These are phyloP conservation scores for Pedetes capensis DNA, from an alignment of 2,113 vertebrate species.

Conservation along the genomic window DNA sequence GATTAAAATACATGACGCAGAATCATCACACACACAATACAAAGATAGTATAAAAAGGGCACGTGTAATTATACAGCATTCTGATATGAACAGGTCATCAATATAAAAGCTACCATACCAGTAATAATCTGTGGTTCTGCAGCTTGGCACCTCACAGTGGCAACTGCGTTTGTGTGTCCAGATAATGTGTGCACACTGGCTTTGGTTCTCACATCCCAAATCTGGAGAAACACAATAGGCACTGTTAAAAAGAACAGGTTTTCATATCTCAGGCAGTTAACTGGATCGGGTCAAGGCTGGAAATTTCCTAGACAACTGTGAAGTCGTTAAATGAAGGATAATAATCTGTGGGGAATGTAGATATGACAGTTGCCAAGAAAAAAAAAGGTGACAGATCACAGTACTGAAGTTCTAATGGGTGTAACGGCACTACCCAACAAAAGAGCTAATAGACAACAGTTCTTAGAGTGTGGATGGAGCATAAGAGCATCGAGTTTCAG, in stretches of 20 bases:
- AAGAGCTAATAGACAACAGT: not conserved
- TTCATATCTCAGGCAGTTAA: not conserved
- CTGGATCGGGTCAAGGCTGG: not conserved
- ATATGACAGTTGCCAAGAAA: not conserved
- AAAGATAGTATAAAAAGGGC: not conserved
- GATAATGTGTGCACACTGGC: constrained; percentile 96
- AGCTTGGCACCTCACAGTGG: constrained; percentile 95
- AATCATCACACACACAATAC: not conserved
- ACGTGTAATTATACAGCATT: not conserved
- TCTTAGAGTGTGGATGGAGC: not conserved
- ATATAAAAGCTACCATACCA: constrained; percentile 82
- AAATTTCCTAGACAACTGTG: not conserved
- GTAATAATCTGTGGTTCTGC: constrained; percentile 98
- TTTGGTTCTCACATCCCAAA: constrained; percentile 98
- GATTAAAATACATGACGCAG: not conserved
- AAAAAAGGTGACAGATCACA: not conserved
- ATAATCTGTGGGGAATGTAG: not conserved
- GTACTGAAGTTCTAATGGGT: not conserved
- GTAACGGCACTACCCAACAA: not conserved
- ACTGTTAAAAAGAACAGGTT: not conserved
- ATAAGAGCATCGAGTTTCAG: not conserved
- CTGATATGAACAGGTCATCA: not conserved
- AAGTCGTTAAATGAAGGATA: not conserved
- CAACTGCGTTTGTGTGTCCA: constrained; percentile 98
- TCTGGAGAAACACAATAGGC: constrained; percentile 80